Percentiles rank a stretch among this genome's conserved stretches.
phyloP scores from a whole-genome alignment of 2,888 invertebrate genomes.

The Mellilla xanthometata region DNA sequence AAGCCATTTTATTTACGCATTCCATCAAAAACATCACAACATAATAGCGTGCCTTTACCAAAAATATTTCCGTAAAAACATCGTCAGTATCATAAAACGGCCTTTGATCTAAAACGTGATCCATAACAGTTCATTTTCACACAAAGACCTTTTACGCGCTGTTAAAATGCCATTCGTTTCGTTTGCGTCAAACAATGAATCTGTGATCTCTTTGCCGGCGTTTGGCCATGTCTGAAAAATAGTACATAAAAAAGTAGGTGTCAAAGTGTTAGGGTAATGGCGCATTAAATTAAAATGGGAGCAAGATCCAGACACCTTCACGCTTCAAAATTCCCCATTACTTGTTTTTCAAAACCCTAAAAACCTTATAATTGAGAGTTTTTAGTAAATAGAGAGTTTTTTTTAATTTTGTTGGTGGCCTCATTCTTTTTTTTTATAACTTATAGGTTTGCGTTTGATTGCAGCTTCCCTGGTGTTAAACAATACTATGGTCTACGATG shows the following conservation, averaged over 20 bases:
- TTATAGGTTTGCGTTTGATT: no score
- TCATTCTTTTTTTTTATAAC: no score
- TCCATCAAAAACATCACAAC: not conserved
- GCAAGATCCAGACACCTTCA: no score
- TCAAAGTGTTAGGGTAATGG: no score
- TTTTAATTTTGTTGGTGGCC: no score
- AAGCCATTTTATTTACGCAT: not conserved
- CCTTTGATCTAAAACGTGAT: conserved; percentile 5
- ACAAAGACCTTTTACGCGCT: conserved; percentile 6
- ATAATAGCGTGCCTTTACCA: not conserved
- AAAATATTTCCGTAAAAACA: not conserved
- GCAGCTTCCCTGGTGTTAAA: no score
- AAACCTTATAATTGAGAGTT: no score
- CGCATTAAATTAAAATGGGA: not conserved
- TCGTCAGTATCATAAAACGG: not conserved
- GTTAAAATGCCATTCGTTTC: conserved; percentile 8
- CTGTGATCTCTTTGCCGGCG: conserved; percentile 5
- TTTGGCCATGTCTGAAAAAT: conserved; percentile 3
- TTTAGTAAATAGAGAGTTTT: no score
- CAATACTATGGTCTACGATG: no score
- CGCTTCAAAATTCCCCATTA: no score
- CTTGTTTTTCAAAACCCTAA: no score
- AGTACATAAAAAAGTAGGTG: conserved; percentile 5
- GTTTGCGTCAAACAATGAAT: conserved; percentile 9
- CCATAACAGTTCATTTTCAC: conserved; percentile 3